These are phyloP conservation scores for Drosophila meridionalis DNA, from an alignment of 2,888 invertebrate species.

Conservation along the genomic window DNA sequence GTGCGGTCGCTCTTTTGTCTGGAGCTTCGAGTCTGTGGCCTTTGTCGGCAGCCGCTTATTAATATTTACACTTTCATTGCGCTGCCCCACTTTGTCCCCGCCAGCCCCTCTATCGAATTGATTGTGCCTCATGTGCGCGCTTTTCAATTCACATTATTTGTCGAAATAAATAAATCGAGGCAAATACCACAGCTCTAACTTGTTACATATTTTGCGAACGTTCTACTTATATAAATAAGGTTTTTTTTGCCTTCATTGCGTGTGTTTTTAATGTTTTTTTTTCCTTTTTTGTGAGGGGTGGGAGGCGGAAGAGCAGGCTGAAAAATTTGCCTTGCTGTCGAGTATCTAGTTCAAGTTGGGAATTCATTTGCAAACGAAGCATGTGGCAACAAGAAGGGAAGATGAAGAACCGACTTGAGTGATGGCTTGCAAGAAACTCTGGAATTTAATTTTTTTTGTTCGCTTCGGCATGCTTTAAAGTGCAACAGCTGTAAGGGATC, in stretches of 20 bases:
- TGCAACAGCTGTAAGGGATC: constrained; percentile 1
- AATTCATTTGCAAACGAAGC: constrained; percentile 60
- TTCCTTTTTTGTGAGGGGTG: neutral
- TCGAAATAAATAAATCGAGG: constrained; percentile 44
- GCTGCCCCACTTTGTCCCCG: neutral
- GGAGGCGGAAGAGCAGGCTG: neutral
- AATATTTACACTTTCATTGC: constrained; percentile 61
- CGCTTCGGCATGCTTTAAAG: constrained; percentile 21
- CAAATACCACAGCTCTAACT: constrained; percentile 33
- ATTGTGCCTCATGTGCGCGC: constrained; percentile 35
- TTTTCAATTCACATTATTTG: constrained; percentile 54
- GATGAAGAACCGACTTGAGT: constrained; percentile 54
- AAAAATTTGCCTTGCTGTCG: constrained; percentile 60
- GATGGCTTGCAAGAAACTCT: constrained; percentile 49
- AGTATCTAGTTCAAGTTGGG: constrained; percentile 45
- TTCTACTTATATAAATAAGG: constrained; percentile 12
- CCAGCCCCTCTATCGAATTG: constrained; percentile 8
- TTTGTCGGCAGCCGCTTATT: constrained; percentile 58
- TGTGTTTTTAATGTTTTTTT: constrained; percentile 34
- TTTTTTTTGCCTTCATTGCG: constrained; percentile 20
- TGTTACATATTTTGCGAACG: constrained; percentile 44
- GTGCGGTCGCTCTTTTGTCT: constrained; percentile 51
- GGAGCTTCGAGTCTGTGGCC: constrained; percentile 33
- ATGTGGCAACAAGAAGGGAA: constrained; percentile 27
- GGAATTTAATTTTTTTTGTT: constrained; percentile 50